Percentiles rank a stretch among this genome's conserved stretches.
Evolutionary conservation across 2,888 invertebrate species (phyloP).

Genomic region (Aphodius sticticus): DNA sequence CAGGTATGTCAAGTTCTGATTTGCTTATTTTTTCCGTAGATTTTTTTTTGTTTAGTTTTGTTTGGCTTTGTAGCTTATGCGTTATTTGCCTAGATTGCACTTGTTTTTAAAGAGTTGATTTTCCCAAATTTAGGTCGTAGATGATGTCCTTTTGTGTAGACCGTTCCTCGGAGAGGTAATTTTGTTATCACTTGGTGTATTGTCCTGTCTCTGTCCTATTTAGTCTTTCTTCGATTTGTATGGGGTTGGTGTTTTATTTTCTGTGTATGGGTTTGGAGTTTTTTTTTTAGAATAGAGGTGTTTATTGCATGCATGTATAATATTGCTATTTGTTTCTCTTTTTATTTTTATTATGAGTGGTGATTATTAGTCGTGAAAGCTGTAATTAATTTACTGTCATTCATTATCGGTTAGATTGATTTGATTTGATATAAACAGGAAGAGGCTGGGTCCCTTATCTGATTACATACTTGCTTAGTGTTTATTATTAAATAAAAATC

Average conservation of each 20-base stretch:
- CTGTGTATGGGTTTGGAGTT: not conserved
- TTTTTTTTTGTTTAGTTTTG: slow-evolving; percentile 11
- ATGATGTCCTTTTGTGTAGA: slow-evolving; percentile 30
- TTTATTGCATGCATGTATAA: no score
- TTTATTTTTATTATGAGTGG: no score
- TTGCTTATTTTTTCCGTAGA: slow-evolving; percentile 31
- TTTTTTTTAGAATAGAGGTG: slow-evolving; percentile 23
- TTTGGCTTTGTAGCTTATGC: slow-evolving; percentile 20
- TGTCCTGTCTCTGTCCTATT: not conserved
- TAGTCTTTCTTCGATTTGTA: not conserved
- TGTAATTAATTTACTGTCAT: no score
- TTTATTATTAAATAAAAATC: no score
- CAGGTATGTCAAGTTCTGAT: slow-evolving; percentile 66
- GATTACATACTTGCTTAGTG: no score
- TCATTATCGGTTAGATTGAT: no score
- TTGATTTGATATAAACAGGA: no score
- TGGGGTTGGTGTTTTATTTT: not conserved
- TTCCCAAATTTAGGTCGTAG: slow-evolving; percentile 6
- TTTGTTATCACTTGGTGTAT: not conserved
- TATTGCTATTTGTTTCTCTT: no score
- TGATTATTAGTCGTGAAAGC: no score
- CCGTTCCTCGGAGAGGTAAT: slow-evolving; percentile 20
- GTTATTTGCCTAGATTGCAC: slow-evolving; percentile 7
- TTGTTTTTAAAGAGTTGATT: slow-evolving; percentile 12
- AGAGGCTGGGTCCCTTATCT: no score